Evolutionary conservation across 2,113 vertebrate genomes (phyloP).

Genomic region (Synodontis membranacea): DNA sequence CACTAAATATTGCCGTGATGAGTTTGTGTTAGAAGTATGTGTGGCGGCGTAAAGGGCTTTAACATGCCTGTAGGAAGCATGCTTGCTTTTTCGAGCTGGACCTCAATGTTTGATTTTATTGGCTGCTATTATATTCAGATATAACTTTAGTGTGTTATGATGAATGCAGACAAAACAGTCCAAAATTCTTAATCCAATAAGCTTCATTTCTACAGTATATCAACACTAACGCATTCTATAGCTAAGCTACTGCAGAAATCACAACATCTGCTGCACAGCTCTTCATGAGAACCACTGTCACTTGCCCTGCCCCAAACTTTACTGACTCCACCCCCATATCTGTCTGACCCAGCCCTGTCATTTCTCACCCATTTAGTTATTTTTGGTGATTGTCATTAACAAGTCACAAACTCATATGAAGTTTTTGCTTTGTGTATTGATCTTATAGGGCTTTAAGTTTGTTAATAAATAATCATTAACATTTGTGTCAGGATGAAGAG

Average conservation of each 20-base stretch:
- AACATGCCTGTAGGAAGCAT: background rate
- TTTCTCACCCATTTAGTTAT: background rate
- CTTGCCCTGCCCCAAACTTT: background rate
- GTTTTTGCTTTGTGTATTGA: background rate
- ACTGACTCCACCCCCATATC: background rate
- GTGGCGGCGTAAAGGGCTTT: background rate
- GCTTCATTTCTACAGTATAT: background rate
- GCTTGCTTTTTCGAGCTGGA: background rate
- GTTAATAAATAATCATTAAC: background rate
- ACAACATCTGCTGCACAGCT: background rate
- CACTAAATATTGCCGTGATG: background rate
- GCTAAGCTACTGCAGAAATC: background rate
- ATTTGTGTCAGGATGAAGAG: slow-evolving; percentile 8
- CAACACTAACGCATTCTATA: background rate
- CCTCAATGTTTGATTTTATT: background rate
- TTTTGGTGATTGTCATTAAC: background rate
- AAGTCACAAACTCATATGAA: background rate
- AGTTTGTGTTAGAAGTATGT: background rate
- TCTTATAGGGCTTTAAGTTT: background rate
- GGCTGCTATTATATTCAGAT: background rate
- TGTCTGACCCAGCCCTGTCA: background rate
- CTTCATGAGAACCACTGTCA: background rate
- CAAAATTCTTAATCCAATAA: background rate
- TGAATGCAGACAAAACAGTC: background rate
- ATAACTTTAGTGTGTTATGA: background rate